phyloP scores from a whole-genome alignment of 2,797 vertebrate species.

The Xiphorhynchus erythropygius region DNA sequence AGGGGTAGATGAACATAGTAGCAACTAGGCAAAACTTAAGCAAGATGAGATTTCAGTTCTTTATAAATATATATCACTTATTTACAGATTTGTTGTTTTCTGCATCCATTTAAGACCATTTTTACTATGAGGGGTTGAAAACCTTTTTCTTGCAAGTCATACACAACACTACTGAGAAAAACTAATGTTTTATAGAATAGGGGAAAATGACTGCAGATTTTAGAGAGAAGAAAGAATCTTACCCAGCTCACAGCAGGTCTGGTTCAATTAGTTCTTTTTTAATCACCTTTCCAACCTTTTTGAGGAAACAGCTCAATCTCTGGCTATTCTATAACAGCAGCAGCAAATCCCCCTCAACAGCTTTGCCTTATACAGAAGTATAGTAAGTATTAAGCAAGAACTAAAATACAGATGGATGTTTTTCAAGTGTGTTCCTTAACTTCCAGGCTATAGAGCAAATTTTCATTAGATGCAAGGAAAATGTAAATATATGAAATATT shows the following conservation, averaged over 20 bases:
- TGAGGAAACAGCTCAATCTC: neutral
- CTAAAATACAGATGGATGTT: neutral
- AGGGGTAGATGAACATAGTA: neutral
- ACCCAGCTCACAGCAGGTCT: neutral
- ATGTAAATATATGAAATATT: neutral
- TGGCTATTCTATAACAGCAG: accelerated
- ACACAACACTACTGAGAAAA: neutral
- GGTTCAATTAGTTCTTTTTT: neutral
- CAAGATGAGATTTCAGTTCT: neutral
- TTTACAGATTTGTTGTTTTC: neutral
- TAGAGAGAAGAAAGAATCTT: neutral
- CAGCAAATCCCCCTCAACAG: neutral
- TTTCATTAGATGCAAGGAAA: neutral
- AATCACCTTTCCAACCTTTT: neutral
- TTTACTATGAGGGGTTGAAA: neutral
- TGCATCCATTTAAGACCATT: neutral
- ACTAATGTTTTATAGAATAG: neutral
- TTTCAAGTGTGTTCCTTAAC: neutral
- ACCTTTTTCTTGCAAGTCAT: neutral
- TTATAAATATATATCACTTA: neutral
- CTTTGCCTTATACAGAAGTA: neutral
- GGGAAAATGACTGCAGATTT: neutral
- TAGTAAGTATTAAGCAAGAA: neutral
- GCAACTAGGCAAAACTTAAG: neutral
- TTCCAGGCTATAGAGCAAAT: neutral